These are phyloP conservation scores for Micropoecilia bifurca DNA, from an alignment of 2,797 vertebrate genomes.

Conservation along the genomic window DNA sequence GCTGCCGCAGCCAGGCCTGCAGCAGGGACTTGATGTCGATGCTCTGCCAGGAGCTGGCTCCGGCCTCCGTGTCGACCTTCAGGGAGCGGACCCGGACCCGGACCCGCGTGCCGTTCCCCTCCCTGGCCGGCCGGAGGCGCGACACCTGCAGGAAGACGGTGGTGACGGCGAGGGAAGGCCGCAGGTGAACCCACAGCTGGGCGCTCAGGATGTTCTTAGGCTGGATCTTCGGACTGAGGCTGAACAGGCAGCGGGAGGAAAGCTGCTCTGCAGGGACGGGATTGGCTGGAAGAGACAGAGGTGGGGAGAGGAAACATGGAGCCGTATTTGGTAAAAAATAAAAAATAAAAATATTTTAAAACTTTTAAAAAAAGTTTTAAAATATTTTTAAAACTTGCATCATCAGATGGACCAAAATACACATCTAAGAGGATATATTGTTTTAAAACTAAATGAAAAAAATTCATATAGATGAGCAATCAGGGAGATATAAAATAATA, in stretches of 20 bases:
- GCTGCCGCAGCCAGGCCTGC: conserved; percentile 94
- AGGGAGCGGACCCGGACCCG: conserved; percentile 91
- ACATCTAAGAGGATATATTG: too few species aligned
- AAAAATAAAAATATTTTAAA: too few species aligned
- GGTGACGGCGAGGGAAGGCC: conserved; percentile 86
- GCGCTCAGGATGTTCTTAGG: conserved; percentile 93
- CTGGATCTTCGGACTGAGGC: conserved; percentile 94
- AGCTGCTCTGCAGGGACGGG: conserved; percentile 86
- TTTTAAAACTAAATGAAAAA: too few species aligned
- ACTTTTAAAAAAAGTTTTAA: too few species aligned
- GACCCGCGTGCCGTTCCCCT: conserved; percentile 88
- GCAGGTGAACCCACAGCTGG: conserved; percentile 96
- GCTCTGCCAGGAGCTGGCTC: conserved; percentile 94
- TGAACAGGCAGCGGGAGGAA: conserved; percentile 94
- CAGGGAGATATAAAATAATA: too few species aligned
- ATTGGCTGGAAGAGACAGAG: conserved; percentile 79
- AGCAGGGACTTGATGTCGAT: conserved; percentile 97
- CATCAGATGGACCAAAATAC: too few species aligned
- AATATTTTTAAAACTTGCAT: too few species aligned
- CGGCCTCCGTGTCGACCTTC: conserved; percentile 91
- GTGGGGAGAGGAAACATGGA: too few species aligned
- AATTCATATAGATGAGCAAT: too few species aligned
- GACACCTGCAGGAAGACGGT: conserved; percentile 96
- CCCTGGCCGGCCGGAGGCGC: conserved; percentile 89
- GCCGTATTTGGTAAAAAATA: too few species aligned